A percentile compares a stretch with the other conserved stretches of the same genome.
phyloP scores from a whole-genome alignment of 2,888 invertebrate genomes.

The Prenolepis imparis region DNA sequence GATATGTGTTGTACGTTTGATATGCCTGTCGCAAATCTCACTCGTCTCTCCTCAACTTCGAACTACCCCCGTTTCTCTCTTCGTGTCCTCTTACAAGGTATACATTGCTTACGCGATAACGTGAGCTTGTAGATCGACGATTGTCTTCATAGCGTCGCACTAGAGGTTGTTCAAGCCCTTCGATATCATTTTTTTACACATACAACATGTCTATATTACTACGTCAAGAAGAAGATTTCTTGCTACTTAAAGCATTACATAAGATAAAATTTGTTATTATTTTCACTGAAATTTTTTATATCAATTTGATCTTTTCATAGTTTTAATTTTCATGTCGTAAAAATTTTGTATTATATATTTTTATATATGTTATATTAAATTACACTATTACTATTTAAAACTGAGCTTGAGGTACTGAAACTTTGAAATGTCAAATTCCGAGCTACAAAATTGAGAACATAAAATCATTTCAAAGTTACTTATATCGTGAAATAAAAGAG shows the following conservation, averaged over 20 bases:
- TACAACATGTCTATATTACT: not conserved
- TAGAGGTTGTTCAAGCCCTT: not conserved
- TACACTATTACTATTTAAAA: not conserved
- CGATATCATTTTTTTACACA: conserved; percentile 1
- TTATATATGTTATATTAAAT: not conserved
- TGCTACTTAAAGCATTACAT: not conserved
- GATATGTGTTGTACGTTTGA: conserved; percentile 34
- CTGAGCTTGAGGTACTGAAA: not conserved
- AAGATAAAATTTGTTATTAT: not conserved
- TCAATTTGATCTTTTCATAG: not conserved
- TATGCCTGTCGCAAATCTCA: conserved; percentile 29
- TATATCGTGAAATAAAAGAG: not conserved
- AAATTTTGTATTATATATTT: not conserved
- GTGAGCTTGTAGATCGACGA: conserved; percentile 10
- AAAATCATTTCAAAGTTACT: not conserved
- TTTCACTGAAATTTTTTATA: not conserved
- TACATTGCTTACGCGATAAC: conserved; percentile 34
- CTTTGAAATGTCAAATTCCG: not conserved
- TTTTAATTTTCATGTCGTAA: not conserved
- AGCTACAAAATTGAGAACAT: not conserved
- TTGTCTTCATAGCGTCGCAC: conserved; percentile 8
- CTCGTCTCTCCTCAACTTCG: conserved; percentile 9
- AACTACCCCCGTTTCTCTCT: not conserved
- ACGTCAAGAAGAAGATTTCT: not conserved
- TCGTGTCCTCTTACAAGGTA: conserved; percentile 39